Evolutionary conservation across 2,888 invertebrate species (phyloP).

Genomic region (Lepidochitona cinerea): DNA sequence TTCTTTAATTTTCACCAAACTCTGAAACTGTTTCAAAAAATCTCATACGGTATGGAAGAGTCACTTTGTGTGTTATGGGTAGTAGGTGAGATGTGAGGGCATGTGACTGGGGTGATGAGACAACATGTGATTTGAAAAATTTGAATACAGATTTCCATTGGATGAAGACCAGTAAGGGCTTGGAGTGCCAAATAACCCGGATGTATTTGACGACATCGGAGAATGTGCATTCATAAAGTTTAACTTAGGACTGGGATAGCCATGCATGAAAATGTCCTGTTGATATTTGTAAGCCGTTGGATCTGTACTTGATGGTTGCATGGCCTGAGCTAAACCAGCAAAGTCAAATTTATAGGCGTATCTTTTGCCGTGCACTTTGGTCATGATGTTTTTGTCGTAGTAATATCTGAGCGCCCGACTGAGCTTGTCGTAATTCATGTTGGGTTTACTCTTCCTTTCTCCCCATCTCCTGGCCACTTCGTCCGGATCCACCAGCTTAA

Average conservation of each 20-base stretch:
- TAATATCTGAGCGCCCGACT: slow-evolving; percentile 95
- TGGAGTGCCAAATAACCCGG: slow-evolving; percentile 57
- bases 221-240: slow-evolving; percentile 83
- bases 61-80: slow-evolving; percentile 19
- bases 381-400: slow-evolving; percentile 99
- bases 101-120: slow-evolving; percentile 85
- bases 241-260: slow-evolving; percentile 81
- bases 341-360: slow-evolving; percentile 98
- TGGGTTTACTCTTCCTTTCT: slow-evolving; percentile 94
- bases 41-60: no score
- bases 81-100: slow-evolving; percentile 85
- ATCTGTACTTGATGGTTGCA: slow-evolving; percentile 81
- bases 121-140: slow-evolving; percentile 76
- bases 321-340: slow-evolving; percentile 85
- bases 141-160: slow-evolving; percentile 69
- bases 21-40: no score
- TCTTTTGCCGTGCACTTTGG: slow-evolving; percentile 96
- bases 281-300: slow-evolving; percentile 96
- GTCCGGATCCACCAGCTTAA: slow-evolving; percentile 95
- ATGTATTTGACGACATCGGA: slow-evolving; percentile 51
- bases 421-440: slow-evolving; percentile 98
- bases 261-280: slow-evolving; percentile 91
- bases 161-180: slow-evolving; percentile 62
- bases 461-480: slow-evolving; percentile 96
- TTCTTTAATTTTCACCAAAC: no score